Evolutionary conservation across 2,888 invertebrate genomes (phyloP), one percentile per base, ranked within the genome.

Genomic region (Harpagoxenus sublaevis): DNA sequence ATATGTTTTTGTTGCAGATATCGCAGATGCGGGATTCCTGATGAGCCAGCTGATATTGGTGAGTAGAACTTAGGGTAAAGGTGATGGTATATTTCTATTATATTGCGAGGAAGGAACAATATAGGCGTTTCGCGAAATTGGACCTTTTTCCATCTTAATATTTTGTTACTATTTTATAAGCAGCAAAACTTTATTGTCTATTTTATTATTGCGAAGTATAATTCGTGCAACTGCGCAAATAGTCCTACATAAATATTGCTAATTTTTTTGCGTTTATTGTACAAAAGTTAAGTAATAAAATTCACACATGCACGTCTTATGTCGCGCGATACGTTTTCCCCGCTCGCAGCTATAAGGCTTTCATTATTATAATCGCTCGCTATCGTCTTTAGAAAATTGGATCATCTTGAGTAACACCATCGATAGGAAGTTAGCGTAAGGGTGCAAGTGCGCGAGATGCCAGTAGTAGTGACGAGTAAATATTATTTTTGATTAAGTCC

Each of bases 321-420:
- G 23, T 42, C 35, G 35, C 48, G 18, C 6, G 28, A 66, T 66
- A 57, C 18, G 35, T 79, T 83, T 70, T 45, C 23, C 42, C 18
- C 23, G 28, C 60, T 60, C 10, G 23, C 15, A 62, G 79, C 35
- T 78, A 12, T 53, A 51, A 23, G 51, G 42, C 39, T 71, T 84
- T 70, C 62, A 63, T 84, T 84, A 84, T 79, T 60, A 57, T 83
- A 77, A 83, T 78, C 68, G 62, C 15, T 51, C 51, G 51, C 35
- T 35, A 66, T 71, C 63, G n/a, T 55, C 48, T 60, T 35, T 48
- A 60, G 48, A 31, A 71, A 81, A 81, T 71, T 81, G 48, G 51
- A 71, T 71, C 60, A 60, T 39, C 71, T 51, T n/a, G 31, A 78
- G 48, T 35, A 71, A 15, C 15, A 12, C 28, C 12, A 18, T 31